Conservation (phyloP, 1,140 invertebrate species). For the Pectinophora gossypiella region DNA sequence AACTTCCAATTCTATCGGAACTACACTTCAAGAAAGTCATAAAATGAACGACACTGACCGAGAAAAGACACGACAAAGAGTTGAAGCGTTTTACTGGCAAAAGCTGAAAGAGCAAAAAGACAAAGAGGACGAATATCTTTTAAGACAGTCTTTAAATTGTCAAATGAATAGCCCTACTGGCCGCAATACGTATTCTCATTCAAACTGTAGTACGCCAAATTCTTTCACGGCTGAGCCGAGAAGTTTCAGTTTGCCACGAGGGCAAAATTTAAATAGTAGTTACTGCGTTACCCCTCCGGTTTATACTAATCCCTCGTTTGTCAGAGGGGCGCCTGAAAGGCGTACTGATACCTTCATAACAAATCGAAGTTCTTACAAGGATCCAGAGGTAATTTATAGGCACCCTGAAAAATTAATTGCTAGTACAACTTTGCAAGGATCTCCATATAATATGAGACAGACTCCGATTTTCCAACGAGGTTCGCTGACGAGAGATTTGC, state of each 20-base stretch:
- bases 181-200: slow-evolving; percentile 29
- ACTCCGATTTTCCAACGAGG: slow-evolving; percentile 23
- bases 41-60: slow-evolving; percentile 35
- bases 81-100: slow-evolving; percentile 78
- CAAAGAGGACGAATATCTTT: slow-evolving; percentile 72
- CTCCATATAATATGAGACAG: slow-evolving; percentile 6
- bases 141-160: slow-evolving; percentile 47
- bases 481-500: slow-evolving; percentile 21
- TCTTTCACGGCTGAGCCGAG: slow-evolving; percentile 35
- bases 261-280: slow-evolving; percentile 29
- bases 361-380: slow-evolving; percentile 15
- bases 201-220: slow-evolving; percentile 44
- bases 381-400: slow-evolving; percentile 41
- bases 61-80: slow-evolving; percentile 71
- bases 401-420: slow-evolving; percentile 37
- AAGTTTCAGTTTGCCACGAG: slow-evolving; percentile 44
- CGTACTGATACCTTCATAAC: slow-evolving; percentile 55
- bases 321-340: slow-evolving; percentile 42
- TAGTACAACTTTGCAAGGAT: slow-evolving; percentile 16
- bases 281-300: slow-evolving; percentile 29
- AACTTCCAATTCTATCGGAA: slow-evolving; percentile 10
- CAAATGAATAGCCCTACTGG: slow-evolving; percentile 18
- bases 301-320: slow-evolving; percentile 33
- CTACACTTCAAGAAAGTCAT: slow-evolving; percentile 11
- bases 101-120: slow-evolving; percentile 77